Evolutionary conservation across 2,113 vertebrate species (phyloP), one percentile per base, ranked within the genome.

Genomic region (Nothoprocta pentlandii): DNA sequence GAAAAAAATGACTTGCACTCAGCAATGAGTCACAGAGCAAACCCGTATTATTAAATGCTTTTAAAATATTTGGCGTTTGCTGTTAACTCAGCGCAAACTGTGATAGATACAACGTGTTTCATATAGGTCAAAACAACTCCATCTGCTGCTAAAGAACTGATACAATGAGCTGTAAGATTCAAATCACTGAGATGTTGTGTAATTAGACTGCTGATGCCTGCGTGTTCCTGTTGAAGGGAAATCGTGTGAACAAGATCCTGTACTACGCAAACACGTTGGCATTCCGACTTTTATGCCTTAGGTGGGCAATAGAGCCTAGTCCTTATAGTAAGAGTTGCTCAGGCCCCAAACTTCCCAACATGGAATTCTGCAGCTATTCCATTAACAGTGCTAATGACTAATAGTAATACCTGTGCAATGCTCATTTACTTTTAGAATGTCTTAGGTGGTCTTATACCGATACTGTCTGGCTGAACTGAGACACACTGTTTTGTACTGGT

Each of bases 261-360:
- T n/a, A 56, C 13, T 51, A 4, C 14, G 63, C 26, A 42, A 19
- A 23, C 0, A 6, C 47, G 30, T 14, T 81, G 84, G 5, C 0
- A 0, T 47, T 56, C 32, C 51, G 56, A 32, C 7, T 64, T 41
- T 3, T 7, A 1, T 44, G 12, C 44, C 15, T 62, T n/a, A 12
- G 23, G 32, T 34, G 17, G 46, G 58, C 39, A 73, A 19, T 6
- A 73, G 13, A 8, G 58, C 49, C 26, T 44, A 19, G 3, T 61
- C 9, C 42, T 77, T 21, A 8, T 87, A 84, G 4, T 9, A 30
- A 9, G 34, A 47, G 14, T 56, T 64, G 13, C 17, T 81, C 46
- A 6, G n/a, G 36, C n/a, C 25, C 22, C 36, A 44, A 78, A 1
- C 6, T 39, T 51, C 36, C 6, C n/a, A 39, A 62, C 11, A 4